A percentile compares a stretch with the other conserved stretches of the same genome.
Evolutionary conservation across 2,113 vertebrate species (phyloP).

Genomic region (Eidolon helvum): DNA sequence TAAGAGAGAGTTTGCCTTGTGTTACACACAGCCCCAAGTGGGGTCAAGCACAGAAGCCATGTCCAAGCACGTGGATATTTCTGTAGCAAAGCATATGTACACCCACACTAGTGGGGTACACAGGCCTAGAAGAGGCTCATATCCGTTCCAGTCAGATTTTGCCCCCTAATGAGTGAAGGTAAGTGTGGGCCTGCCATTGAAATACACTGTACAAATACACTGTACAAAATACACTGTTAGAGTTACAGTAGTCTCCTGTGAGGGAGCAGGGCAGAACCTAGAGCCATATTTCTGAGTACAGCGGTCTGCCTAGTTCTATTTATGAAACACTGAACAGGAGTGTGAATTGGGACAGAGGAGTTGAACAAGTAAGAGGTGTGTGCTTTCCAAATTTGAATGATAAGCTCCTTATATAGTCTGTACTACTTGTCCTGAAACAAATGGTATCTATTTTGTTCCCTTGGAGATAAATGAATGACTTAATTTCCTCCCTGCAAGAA

Average conservation of each 20-base stretch:
- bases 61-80: neutral
- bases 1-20: no score
- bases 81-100: neutral
- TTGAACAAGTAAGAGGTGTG: neutral
- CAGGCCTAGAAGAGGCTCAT: neutral
- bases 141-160: neutral
- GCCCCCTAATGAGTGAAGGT: neutral
- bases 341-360: neutral
- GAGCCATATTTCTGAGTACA: neutral
- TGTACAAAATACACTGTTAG: neutral
- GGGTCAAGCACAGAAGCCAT: neutral
- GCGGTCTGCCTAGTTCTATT: neutral
- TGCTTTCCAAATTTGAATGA: neutral
- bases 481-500: neutral
- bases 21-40: neutral
- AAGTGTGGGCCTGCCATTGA: neutral
- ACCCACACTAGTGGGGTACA: neutral
- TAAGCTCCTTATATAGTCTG: neutral
- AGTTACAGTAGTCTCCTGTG: neutral
- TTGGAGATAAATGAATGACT: neutral
- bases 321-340: neutral
- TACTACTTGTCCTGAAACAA: neutral
- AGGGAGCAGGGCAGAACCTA: no score
- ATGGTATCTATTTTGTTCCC: neutral
- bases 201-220: no score